phyloP scores from a whole-genome alignment of 2,888 invertebrate genomes.

The Digitonthophagus gazella region DNA sequence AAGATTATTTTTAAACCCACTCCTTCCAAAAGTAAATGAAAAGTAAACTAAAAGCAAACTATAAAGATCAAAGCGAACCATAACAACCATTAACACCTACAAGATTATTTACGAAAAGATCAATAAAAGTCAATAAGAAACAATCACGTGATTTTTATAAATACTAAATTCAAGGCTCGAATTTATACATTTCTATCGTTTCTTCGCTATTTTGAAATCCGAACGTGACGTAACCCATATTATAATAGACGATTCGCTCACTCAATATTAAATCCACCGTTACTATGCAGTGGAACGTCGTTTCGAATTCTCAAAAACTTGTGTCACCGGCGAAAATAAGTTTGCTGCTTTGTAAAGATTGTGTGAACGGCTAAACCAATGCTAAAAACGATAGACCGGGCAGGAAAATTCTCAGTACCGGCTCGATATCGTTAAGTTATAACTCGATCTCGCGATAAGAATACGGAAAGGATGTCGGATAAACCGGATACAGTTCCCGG shows the following conservation, averaged over 20 bases:
- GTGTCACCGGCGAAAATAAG: neutral
- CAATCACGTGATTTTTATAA: neutral
- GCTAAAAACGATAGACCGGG: neutral
- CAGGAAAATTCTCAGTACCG: neutral
- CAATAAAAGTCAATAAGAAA: neutral
- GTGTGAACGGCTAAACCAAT: neutral
- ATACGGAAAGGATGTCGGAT: constrained; percentile 42
- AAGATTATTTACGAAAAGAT: too few relatives aligned
- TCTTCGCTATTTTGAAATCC: neutral
- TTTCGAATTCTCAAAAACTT: neutral
- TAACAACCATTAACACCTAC: too few relatives aligned
- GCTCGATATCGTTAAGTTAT: constrained; percentile 24
- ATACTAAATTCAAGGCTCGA: too few relatives aligned
- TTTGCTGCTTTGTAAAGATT: neutral
- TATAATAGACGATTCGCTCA: constrained; percentile 8
- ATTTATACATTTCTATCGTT: neutral
- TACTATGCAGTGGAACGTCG: neutral
- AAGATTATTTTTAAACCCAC: too few relatives aligned
- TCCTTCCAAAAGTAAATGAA: too few relatives aligned
- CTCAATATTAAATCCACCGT: neutral
- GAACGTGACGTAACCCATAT: constrained; percentile 3
- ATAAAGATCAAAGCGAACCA: too few relatives aligned
- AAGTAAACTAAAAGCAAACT: too few relatives aligned
- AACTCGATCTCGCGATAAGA: constrained; percentile 20
- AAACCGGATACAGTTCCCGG: constrained; percentile 65